Evolutionary conservation across 1,140 invertebrate species (phyloP).

Genomic region (Samia ricini): DNA sequence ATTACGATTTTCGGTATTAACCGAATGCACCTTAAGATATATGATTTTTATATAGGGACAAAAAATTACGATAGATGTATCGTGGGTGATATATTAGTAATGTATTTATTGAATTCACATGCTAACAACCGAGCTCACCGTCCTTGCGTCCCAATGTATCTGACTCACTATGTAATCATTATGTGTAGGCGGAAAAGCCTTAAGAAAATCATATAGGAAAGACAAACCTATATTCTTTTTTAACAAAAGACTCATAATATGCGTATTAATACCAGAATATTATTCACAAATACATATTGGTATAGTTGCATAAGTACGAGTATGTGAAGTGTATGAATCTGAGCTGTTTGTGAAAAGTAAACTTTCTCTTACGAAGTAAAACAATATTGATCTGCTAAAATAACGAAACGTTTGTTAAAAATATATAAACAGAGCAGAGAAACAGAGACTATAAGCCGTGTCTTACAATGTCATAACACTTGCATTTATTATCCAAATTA

Average conservation of each 20-base stretch:
- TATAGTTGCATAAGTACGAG: neutral
- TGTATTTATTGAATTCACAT: slow-evolving; percentile 61
- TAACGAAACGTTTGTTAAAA: neutral
- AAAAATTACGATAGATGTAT: slow-evolving; percentile 22
- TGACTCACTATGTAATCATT: slow-evolving; percentile 71
- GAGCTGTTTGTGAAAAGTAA: neutral
- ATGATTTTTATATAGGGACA: too few species aligned
- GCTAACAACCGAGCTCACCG: slow-evolving; percentile 56
- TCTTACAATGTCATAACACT: neutral
- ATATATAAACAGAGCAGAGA: too few species aligned
- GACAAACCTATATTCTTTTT: slow-evolving; percentile 14
- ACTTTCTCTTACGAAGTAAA: neutral
- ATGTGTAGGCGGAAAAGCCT: slow-evolving; percentile 59
- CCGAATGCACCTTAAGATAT: too few species aligned
- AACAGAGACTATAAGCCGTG: too few species aligned
- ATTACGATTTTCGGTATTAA: too few species aligned
- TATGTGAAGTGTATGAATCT: neutral
- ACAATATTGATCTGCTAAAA: neutral
- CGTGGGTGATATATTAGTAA: slow-evolving; percentile 44
- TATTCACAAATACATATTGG: too few species aligned
- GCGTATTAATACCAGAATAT: too few species aligned
- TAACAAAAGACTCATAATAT: neutral
- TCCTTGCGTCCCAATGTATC: slow-evolving; percentile 59
- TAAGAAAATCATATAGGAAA: slow-evolving; percentile 9
- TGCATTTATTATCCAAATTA: neutral